Conservation (phyloP, 2,797 vertebrate species). For the Helarctos malayanus region DNA sequence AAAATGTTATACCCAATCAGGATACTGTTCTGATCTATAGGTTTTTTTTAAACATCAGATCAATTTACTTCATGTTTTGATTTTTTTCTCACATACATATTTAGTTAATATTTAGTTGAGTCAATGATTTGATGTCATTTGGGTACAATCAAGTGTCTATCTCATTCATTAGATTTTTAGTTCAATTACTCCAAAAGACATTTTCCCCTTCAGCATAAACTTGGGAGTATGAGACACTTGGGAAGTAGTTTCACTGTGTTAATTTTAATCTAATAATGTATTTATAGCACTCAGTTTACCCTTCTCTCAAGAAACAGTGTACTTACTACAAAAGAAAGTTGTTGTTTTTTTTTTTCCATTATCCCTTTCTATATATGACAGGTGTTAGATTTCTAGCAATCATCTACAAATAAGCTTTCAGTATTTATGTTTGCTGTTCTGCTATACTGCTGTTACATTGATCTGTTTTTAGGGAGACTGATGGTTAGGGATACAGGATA, state of each 20-base stretch:
- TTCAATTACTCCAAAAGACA: background rate
- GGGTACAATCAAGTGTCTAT: background rate
- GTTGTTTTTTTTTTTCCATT: background rate
- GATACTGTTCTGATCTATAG: background rate
- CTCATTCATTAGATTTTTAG: background rate
- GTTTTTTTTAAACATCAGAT: background rate
- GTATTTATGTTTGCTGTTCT: slow-evolving; percentile 59
- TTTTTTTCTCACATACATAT: background rate
- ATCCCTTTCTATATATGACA: background rate
- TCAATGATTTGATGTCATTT: background rate
- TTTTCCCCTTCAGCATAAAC: background rate
- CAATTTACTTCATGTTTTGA: background rate
- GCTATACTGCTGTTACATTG: slow-evolving; percentile 48
- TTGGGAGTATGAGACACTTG: background rate
- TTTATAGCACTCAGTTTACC: background rate
- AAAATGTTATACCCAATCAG: background rate
- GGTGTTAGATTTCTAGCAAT: slow-evolving; percentile 17
- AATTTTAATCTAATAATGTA: background rate
- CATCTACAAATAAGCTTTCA: slow-evolving; percentile 37
- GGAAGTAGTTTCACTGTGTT: background rate
- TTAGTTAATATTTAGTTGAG: background rate
- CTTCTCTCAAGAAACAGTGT: slow-evolving; percentile 2
- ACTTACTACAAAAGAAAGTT: slow-evolving; percentile 47
- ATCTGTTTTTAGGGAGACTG: slow-evolving; percentile 69
- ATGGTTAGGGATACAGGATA: background rate